Percentiles rank a stretch among this genome's conserved stretches.
Evolutionary conservation across 2,797 vertebrate genomes (phyloP).

Genomic region (Zenarchopterus dispar): DNA sequence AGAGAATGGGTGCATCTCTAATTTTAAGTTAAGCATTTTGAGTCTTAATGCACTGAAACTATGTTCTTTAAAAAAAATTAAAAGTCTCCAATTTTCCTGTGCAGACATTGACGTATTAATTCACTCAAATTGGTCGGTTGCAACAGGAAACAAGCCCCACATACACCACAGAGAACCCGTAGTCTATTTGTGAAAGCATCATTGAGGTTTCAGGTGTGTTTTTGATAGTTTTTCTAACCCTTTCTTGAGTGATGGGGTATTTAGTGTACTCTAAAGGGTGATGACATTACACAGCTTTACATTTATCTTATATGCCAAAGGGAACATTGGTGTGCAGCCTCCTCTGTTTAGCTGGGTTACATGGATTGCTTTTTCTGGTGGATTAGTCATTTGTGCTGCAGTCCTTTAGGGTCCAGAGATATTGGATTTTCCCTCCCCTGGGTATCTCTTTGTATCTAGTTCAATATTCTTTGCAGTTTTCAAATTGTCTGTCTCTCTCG

Average conservation of each 20-base stretch:
- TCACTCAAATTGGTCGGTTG: too few species aligned
- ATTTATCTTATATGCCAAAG: conserved; percentile 14
- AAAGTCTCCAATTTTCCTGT: too few species aligned
- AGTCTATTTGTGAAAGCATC: too few species aligned
- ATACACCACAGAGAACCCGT: too few species aligned
- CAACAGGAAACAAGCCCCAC: too few species aligned
- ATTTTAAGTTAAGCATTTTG: too few species aligned
- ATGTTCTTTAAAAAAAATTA: too few species aligned
- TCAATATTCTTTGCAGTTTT: conserved; percentile 48
- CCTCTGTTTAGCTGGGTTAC: conserved; percentile 26
- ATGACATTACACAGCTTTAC: conserved; percentile 9
- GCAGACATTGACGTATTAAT: too few species aligned
- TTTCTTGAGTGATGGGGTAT: background rate
- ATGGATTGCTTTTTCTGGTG: conserved; percentile 17
- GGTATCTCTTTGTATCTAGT: conserved; percentile 39
- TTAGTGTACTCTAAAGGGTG: conserved; percentile 1
- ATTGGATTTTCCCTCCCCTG: conserved; percentile 52
- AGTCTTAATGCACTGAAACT: too few species aligned
- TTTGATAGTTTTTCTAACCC: background rate
- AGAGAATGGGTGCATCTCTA: too few species aligned
- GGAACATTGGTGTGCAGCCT: conserved; percentile 17
- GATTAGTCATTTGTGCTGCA: conserved; percentile 38
- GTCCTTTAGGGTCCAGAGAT: conserved; percentile 40
- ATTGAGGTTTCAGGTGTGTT: background rate
- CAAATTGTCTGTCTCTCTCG: conserved; percentile 24